Conservation (phyloP, 2,113 vertebrate genomes). For the Orthochromis malagaraziensis region DNA sequence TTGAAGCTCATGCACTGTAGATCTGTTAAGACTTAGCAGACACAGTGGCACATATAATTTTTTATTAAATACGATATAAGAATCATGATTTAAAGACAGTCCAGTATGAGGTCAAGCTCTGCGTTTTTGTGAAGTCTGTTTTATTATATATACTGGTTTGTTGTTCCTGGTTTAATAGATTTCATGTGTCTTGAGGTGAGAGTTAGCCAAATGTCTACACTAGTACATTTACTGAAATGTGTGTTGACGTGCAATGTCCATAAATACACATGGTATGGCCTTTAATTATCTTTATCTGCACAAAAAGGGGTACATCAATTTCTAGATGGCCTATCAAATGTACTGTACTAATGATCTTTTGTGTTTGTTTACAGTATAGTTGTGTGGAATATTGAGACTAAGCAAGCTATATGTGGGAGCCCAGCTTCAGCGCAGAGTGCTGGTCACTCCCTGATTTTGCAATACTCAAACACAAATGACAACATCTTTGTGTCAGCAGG, state of each 20-base stretch:
- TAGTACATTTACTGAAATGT: neutral
- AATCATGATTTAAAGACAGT: neutral
- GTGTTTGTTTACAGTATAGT: conserved; percentile 72
- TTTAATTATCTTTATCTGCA: neutral
- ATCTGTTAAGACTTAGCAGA: neutral
- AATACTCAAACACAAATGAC: conserved; percentile 72
- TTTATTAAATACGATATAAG: neutral
- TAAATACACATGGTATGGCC: neutral
- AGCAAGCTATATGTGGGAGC: conserved; percentile 80
- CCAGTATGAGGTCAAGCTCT: neutral
- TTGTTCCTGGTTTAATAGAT: neutral
- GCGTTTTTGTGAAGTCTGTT: neutral
- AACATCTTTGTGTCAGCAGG: conserved; percentile 82
- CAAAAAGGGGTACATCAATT: neutral
- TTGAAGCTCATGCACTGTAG: neutral
- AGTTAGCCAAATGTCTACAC: neutral
- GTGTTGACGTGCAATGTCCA: neutral
- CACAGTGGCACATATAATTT: neutral
- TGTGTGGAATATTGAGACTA: conserved; percentile 79
- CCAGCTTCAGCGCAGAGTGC: conserved; percentile 69
- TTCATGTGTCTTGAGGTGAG: neutral
- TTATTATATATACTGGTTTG: neutral
- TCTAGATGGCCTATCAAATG: neutral
- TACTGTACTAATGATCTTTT: neutral
- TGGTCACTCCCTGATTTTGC: conserved; percentile 64